Percentiles rank a stretch among this genome's conserved stretches.
Conservation (phyloP, 2,797 vertebrate species). For the Phataginus tetradactyla region DNA sequence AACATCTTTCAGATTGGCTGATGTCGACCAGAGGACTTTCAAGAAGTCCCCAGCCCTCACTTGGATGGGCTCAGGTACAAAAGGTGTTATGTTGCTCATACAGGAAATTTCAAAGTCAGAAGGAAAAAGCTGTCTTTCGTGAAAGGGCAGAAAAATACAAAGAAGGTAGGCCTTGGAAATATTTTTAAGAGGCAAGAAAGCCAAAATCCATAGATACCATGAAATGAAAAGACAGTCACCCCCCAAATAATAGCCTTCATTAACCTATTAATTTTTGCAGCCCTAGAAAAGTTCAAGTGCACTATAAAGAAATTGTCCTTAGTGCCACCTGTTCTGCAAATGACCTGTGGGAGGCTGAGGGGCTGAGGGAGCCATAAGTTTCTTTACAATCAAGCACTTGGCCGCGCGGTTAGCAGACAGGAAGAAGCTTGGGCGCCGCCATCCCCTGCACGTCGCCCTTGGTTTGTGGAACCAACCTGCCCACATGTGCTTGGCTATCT, state of each 20-base stretch:
- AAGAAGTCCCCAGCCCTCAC: background rate
- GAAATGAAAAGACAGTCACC: background rate
- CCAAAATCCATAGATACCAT: background rate
- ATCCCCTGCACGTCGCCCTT: background rate
- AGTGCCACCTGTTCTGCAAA: slow-evolving; percentile 23
- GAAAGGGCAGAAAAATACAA: background rate
- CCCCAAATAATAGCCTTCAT: background rate
- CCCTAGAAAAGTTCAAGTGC: background rate
- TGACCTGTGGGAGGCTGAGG: background rate
- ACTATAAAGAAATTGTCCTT: slow-evolving; percentile 26
- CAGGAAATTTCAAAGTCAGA: background rate
- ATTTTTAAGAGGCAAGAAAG: background rate
- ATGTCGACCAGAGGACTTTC: background rate
- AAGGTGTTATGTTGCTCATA: background rate
- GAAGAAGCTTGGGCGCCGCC: background rate
- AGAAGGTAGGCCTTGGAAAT: background rate
- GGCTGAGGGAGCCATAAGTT: background rate
- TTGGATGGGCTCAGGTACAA: background rate
- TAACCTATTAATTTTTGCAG: background rate
- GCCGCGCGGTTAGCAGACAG: background rate
- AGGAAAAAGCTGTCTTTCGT: background rate
- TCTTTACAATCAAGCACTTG: slow-evolving; percentile 57
- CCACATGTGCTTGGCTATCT: slow-evolving; percentile 32
- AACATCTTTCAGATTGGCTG: background rate
- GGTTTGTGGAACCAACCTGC: background rate